A percentile compares a stretch with the other conserved stretches of the same genome.
These are phyloP conservation scores for Calcarius lapponicus DNA, from an alignment of 2,797 vertebrate species.

Conservation along the genomic window DNA sequence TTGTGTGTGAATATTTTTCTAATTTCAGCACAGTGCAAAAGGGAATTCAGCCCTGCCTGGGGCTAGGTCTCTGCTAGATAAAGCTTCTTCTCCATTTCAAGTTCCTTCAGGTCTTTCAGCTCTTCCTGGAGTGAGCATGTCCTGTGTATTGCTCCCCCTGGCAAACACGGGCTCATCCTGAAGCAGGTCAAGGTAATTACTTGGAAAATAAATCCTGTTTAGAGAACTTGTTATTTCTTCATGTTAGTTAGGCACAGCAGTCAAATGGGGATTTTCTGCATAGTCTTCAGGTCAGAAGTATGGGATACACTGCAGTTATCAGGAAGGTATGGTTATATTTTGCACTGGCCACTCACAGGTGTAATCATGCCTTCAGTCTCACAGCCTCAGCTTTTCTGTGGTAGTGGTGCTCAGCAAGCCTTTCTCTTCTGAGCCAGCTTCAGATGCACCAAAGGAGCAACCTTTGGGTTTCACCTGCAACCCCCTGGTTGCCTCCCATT, in stretches of 20 bases:
- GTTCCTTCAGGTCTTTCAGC: not conserved
- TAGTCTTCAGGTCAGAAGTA: not conserved
- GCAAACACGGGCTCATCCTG: not conserved
- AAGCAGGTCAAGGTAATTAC: not conserved
- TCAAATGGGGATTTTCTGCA: not conserved
- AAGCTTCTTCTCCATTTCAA: not conserved
- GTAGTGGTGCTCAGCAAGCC: not conserved
- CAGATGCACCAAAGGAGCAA: not conserved
- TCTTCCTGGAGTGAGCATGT: not conserved
- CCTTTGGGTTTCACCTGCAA: not conserved
- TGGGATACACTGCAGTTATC: not conserved
- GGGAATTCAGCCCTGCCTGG: not conserved
- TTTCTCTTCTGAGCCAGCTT: not conserved
- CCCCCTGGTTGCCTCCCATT: not conserved
- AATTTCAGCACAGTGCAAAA: not conserved
- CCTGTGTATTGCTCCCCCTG: not conserved
- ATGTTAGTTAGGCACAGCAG: not conserved
- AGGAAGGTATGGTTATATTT: not conserved
- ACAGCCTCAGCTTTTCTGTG: not conserved
- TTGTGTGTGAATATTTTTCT: not conserved
- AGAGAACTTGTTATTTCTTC: not conserved
- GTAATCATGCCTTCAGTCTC: not conserved
- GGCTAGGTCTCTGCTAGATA: not conserved
- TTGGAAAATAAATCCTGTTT: constrained; percentile 3
- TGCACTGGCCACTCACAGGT: fast-evolving